A percentile compares a stretch with the other conserved stretches of the same genome.
phyloP scores from a whole-genome alignment of 1,140 invertebrate species.

The Bombyx mandarina region DNA sequence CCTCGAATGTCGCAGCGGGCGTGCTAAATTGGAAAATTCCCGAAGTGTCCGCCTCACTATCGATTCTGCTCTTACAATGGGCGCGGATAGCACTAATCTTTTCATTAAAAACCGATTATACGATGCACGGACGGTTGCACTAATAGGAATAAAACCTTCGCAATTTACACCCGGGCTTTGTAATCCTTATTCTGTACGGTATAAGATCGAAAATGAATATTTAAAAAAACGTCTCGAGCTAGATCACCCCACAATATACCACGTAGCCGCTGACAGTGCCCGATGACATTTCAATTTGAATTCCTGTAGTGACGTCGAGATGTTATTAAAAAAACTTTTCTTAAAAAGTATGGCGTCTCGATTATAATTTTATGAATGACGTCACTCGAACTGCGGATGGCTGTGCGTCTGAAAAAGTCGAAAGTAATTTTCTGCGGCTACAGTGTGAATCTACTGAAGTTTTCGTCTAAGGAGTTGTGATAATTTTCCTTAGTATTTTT shows the following conservation, averaged over 20 bases:
- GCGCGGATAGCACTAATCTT: slow-evolving; percentile 56
- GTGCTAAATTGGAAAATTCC: slow-evolving; percentile 59
- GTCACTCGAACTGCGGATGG: no score
- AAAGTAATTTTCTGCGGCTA: no score
- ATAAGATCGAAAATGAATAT: slow-evolving; percentile 2
- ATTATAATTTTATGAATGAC: no score
- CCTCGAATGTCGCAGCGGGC: slow-evolving; percentile 25
- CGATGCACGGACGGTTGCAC: slow-evolving; percentile 56
- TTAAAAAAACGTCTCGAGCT: slow-evolving; percentile 9
- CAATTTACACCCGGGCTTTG: neutral
- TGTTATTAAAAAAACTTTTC: slow-evolving; percentile 20
- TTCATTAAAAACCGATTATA: slow-evolving; percentile 70
- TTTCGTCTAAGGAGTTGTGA: no score
- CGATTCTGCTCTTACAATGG: slow-evolving; percentile 51
- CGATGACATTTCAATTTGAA: slow-evolving; percentile 65
- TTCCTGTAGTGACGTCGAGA: slow-evolving; percentile 40
- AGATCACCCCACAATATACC: slow-evolving; percentile 41
- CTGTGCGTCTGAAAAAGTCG: no score
- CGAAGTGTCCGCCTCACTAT: slow-evolving; percentile 46
- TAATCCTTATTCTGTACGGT: neutral
- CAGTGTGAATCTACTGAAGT: no score
- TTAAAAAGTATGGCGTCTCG: no score
- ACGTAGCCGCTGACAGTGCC: slow-evolving; percentile 21
- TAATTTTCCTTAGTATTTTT: no score
- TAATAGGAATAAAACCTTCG: slow-evolving; percentile 53